These are phyloP conservation scores for Podarcis lilfordi DNA, from an alignment of 2,797 vertebrate genomes.

Conservation along the genomic window DNA sequence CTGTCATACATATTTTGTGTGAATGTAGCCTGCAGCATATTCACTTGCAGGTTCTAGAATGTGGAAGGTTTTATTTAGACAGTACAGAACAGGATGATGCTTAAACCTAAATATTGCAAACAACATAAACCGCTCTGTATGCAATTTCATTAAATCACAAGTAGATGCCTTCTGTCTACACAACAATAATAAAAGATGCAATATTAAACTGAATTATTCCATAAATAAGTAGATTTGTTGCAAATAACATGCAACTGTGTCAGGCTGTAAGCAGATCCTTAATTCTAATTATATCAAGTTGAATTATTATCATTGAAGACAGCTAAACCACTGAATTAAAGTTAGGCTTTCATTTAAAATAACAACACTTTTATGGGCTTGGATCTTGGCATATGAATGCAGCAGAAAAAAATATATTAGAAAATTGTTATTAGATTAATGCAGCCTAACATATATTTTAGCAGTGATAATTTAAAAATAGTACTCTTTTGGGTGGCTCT, in stretches of 20 bases:
- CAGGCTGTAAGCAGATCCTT: conserved; percentile 29
- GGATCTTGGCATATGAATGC: conserved; percentile 31
- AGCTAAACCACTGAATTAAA: conserved; percentile 1
- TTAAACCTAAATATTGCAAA: conserved; percentile 22
- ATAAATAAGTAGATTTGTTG: conserved; percentile 43
- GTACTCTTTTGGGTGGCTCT: background rate
- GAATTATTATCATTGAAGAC: conserved; percentile 39
- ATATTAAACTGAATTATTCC: conserved; percentile 44
- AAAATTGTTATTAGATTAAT: conserved; percentile 40
- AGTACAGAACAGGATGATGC: conserved; percentile 9
- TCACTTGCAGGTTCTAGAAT: conserved; percentile 3
- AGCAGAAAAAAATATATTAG: conserved; percentile 5
- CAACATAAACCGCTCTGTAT: background rate
- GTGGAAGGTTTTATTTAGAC: conserved; percentile 5
- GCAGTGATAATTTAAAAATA: conserved; percentile 27
- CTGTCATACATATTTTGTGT: background rate
- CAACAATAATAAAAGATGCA: background rate
- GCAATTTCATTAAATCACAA: background rate
- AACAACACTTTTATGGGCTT: conserved; percentile 36
- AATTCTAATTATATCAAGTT: conserved; percentile 49
- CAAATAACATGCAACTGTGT: conserved; percentile 41
- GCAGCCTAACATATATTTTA: conserved; percentile 30
- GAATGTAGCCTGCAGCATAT: background rate
- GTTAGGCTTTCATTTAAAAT: conserved; percentile 31
- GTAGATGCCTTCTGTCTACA: background rate